Base-by-base conservation (phyloP, 2,797 vertebrate species). In the Microctenopoma lineatum region DNA sequence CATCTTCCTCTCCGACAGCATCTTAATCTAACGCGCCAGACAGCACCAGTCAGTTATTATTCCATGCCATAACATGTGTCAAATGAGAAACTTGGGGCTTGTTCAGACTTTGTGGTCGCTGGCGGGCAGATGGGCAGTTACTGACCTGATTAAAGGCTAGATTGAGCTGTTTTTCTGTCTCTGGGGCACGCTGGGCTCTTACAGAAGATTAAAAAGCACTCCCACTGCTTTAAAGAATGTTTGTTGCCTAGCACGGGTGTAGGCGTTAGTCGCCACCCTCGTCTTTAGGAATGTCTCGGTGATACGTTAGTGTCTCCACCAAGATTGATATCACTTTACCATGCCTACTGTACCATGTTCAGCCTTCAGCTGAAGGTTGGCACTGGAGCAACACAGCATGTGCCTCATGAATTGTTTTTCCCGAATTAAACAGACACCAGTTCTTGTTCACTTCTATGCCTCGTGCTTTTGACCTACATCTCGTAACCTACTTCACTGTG, bases 1-100 rank as follows among this genome's bases (percentile, higher is more conserved):
- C 83, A 93, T 92, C 89, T 98, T 99, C 77, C 95, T 94, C 84
- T 98, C 96, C 0, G 97, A 97, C 87, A 99, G 94, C 96, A 97
- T 96, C 90, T 96, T 97, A 90, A 99, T 98, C 98, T 99, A 66
- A 50, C 25, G 47, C 1, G 52, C 62, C 46, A 77, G 29, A 81
- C 65, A 51, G 16, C 52, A 25, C 16, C 13, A 42, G 68, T 88
- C 42, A 80, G 58, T 67, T 3, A 16, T 34, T 11, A 6, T 1
- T 0, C 60, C 29, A 27, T 2, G 8, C 44, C 27, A 44, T 62
- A 50, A 25, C 0, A 12, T 15, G 58, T 25, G 18, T 27, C 51
- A 5, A 44, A 26, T 18, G 36, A 21, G 44, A 42, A 59, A 62
- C 60, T 29, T 29, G 25, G 36, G 10, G 4, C 52, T 16, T 15